These are phyloP conservation scores for Amitus sp. DNA, from an alignment of 2,888 invertebrate species.

Conservation along the genomic window DNA sequence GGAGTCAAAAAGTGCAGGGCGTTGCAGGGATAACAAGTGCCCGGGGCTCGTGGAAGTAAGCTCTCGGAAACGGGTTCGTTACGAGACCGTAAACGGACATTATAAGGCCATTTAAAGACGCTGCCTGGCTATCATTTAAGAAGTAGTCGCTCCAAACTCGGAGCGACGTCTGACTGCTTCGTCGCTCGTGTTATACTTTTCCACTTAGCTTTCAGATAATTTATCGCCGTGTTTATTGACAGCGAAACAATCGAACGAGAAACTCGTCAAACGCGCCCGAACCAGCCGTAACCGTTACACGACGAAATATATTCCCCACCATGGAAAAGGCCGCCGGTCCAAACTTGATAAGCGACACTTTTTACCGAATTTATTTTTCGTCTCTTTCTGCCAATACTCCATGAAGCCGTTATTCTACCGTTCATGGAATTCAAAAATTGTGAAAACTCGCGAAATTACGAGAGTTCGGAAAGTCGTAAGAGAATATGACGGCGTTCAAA, in stretches of 20 bases:
- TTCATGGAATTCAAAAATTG: no score
- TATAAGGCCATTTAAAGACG: conserved; percentile 55
- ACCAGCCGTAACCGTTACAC: no score
- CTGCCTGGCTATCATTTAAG: conserved; percentile 58
- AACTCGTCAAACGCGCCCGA: no score
- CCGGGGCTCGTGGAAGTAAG: conserved; percentile 41
- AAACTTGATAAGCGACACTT: no score
- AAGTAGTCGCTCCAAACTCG: conserved; percentile 58
- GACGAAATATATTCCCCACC: no score
- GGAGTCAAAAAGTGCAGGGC: conserved; percentile 18
- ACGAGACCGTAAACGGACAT: conserved; percentile 59
- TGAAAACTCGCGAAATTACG: no score
- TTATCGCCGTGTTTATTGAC: conserved; percentile 32
- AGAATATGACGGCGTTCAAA: no score
- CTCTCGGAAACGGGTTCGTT: conserved; percentile 59
- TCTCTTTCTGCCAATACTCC: no score
- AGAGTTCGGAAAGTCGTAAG: no score
- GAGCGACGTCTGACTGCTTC: conserved; percentile 40
- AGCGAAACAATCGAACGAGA: conserved; percentile 28
- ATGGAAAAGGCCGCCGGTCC: no score
- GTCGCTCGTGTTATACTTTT: conserved; percentile 26
- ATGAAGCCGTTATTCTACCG: no score
- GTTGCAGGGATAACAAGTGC: conserved; percentile 14
- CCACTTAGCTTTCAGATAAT: conserved; percentile 27
- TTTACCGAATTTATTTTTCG: no score